These are phyloP conservation scores for Melanchra persicariae DNA, from an alignment of 2,888 invertebrate species.

Conservation along the genomic window DNA sequence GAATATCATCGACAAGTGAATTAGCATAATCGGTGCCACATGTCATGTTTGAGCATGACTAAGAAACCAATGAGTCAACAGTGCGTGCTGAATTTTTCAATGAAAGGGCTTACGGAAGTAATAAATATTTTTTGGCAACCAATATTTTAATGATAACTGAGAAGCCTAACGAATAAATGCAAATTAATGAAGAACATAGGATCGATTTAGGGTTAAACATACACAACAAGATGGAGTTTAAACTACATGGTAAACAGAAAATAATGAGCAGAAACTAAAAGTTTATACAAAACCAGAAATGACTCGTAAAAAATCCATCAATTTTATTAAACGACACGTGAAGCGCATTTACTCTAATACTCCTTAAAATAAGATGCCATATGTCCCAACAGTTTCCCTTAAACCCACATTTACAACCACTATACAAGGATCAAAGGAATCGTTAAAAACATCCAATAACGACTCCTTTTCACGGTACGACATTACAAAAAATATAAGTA, in stretches of 20 bases:
- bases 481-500: slow-evolving; percentile 57
- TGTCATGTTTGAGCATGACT: slow-evolving; percentile 56
- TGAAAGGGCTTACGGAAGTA: slow-evolving; percentile 35
- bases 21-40: slow-evolving; percentile 59
- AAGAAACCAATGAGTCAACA: slow-evolving; percentile 56
- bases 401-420: slow-evolving; percentile 77
- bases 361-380: slow-evolving; percentile 61
- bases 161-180: background rate
- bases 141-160: background rate
- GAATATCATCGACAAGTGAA: slow-evolving; percentile 59
- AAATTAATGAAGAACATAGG: background rate
- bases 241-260: background rate
- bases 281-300: slow-evolving; percentile 24
- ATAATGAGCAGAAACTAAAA: background rate
- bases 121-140: background rate
- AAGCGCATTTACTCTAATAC: slow-evolving; percentile 56
- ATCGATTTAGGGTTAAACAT: background rate
- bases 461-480: slow-evolving; percentile 54
- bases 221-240: background rate
- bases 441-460: slow-evolving; percentile 76
- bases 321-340: slow-evolving; percentile 51
- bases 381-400: slow-evolving; percentile 66
- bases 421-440: slow-evolving; percentile 81
- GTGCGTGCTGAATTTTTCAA: slow-evolving; percentile 51
- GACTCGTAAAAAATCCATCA: slow-evolving; percentile 42